A percentile compares a stretch with the other conserved stretches of the same genome.
These are phyloP conservation scores for Hapalemur alaotrensis DNA, from an alignment of 2,797 vertebrate genomes.

Conservation along the genomic window DNA sequence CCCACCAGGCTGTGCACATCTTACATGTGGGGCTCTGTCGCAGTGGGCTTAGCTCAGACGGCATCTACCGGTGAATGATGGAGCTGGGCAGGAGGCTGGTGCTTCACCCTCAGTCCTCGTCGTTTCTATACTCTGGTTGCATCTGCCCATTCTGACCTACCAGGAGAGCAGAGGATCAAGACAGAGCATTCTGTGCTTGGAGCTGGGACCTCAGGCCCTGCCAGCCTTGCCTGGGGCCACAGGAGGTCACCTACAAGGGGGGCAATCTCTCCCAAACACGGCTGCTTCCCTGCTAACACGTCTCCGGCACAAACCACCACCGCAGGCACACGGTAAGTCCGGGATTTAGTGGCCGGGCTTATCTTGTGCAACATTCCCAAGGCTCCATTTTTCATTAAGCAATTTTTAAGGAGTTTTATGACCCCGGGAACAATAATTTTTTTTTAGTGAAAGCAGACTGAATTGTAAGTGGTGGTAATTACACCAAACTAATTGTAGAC, in stretches of 20 bases:
- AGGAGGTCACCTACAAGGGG: background rate
- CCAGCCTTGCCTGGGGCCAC: background rate
- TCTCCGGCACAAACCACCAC: background rate
- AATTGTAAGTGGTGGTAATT: slow-evolving; percentile 84
- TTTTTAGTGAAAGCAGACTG: slow-evolving; percentile 83
- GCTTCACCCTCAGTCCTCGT: background rate
- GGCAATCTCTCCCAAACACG: background rate
- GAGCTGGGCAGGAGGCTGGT: background rate
- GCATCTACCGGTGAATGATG: background rate
- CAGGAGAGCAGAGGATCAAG: background rate
- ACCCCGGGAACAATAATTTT: slow-evolving; percentile 83
- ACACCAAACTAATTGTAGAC: slow-evolving; percentile 85
- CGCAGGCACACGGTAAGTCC: background rate
- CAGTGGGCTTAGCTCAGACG: background rate
- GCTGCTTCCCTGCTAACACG: background rate
- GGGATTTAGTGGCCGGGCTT: slow-evolving; percentile 77
- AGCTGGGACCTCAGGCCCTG: background rate
- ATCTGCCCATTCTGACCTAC: background rate
- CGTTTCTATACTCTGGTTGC: background rate
- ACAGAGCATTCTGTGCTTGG: background rate
- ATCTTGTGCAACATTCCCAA: slow-evolving; percentile 76
- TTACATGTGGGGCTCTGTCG: background rate
- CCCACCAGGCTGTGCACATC: background rate
- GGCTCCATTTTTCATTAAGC: slow-evolving; percentile 83
- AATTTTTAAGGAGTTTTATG: slow-evolving; percentile 87